Conservation (phyloP, 2,888 invertebrate species). For the Axea sp. region DNA sequence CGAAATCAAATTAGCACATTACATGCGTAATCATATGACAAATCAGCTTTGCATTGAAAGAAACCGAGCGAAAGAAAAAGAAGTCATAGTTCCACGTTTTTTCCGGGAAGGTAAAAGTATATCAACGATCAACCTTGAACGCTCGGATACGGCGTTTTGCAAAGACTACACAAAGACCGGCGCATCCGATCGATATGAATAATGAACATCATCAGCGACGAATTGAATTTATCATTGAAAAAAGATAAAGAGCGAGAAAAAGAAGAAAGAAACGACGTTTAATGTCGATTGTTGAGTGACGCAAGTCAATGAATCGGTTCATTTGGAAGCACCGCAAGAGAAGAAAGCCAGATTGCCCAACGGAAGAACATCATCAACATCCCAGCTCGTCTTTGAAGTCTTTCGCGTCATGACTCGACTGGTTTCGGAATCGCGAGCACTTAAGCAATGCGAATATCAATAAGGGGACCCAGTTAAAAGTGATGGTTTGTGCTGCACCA, state of each 20-base stretch:
- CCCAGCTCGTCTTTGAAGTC: conserved; percentile 39
- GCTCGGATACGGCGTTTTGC: conserved; percentile 15
- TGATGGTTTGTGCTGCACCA: conserved; percentile 41
- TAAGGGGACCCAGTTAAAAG: conserved; percentile 65
- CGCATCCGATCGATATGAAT: conserved; percentile 23
- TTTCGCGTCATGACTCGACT: conserved; percentile 56
- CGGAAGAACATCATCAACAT: conserved; percentile 40
- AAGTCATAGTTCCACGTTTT: not conserved
- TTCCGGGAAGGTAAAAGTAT: conserved; percentile 28
- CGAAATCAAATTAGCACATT: no score
- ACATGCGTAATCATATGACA: not conserved
- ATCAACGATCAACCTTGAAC: conserved; percentile 24
- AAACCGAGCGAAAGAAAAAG: no score
- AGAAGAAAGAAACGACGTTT: conserved; percentile 24
- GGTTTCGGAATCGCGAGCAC: conserved; percentile 63
- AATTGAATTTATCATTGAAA: conserved; percentile 26
- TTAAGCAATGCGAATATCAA: conserved; percentile 67
- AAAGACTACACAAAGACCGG: conserved; percentile 20
- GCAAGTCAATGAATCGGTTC: conserved; percentile 54
- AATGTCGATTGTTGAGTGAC: conserved; percentile 45
- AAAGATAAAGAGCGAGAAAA: not conserved
- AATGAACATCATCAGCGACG: conserved; percentile 18
- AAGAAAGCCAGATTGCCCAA: conserved; percentile 58
- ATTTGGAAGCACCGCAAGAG: conserved; percentile 17
- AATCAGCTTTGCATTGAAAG: not conserved